Percentiles rank a stretch among this genome's conserved stretches.
phyloP scores from a whole-genome alignment of 2,113 vertebrate genomes.

The Tonatia bakeri region DNA sequence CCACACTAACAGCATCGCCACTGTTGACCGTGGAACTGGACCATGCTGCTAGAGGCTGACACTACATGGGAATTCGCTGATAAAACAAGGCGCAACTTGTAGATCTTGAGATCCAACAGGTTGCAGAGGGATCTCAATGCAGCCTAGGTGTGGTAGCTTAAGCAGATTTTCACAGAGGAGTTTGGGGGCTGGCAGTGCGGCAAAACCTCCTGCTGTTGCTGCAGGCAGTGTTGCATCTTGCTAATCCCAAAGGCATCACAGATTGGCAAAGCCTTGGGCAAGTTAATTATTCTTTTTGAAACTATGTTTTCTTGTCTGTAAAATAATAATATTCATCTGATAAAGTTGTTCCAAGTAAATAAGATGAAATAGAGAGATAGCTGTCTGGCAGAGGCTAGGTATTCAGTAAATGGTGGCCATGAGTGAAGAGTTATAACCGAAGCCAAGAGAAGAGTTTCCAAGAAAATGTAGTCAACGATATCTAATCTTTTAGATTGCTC shows the following conservation, averaged over 20 bases:
- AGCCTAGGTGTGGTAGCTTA: background rate
- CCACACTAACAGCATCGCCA: background rate
- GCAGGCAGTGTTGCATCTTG: background rate
- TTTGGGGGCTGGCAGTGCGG: background rate
- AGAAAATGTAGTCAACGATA: background rate
- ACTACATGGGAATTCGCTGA: background rate
- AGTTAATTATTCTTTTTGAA: slow-evolving; percentile 45
- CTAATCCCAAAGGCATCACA: background rate
- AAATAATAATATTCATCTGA: slow-evolving; percentile 33
- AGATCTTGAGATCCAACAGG: background rate
- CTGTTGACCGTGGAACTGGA: background rate
- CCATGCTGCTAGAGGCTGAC: background rate
- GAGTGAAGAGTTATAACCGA: background rate
- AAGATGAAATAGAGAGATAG: background rate
- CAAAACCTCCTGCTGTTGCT: background rate
- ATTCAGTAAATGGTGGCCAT: background rate
- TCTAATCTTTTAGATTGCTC: background rate
- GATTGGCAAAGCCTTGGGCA: background rate
- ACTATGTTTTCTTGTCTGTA: slow-evolving; percentile 38
- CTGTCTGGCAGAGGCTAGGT: background rate
- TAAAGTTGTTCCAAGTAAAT: slow-evolving; percentile 43
- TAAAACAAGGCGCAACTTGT: background rate
- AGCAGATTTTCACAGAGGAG: background rate
- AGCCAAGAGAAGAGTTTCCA: slow-evolving; percentile 18
- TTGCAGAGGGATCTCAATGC: background rate